A percentile compares a stretch with the other conserved stretches of the same genome.
phyloP scores from a whole-genome alignment of 2,888 invertebrate species.

The Sepioteuthis lessoniana region DNA sequence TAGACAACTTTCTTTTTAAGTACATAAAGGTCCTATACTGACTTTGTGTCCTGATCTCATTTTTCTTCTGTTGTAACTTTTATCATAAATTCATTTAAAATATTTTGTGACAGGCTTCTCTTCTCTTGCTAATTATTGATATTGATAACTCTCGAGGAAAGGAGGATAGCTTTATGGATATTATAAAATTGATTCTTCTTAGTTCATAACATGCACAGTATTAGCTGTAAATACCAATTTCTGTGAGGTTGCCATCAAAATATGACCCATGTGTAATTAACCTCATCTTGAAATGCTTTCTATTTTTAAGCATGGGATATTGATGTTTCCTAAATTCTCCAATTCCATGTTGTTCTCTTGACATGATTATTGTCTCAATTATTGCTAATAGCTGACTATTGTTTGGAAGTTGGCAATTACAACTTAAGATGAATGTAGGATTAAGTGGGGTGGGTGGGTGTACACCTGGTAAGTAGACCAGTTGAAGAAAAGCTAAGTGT shows the following conservation, averaged over 20 bases:
- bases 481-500: background rate
- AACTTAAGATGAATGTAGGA: background rate
- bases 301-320: slow-evolving; percentile 40
- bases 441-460: background rate
- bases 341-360: slow-evolving; percentile 1
- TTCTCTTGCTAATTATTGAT: background rate
- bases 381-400: slow-evolving; percentile 43
- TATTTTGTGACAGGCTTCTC: background rate
- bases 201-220: background rate
- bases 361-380: slow-evolving; percentile 40
- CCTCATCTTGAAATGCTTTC: background rate
- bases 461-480: background rate
- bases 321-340: slow-evolving; percentile 14
- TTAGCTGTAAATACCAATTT: background rate
- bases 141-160: background rate
- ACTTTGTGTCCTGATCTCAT: background rate
- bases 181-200: background rate
- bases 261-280: slow-evolving; percentile 33
- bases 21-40: background rate
- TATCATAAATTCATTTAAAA: background rate
- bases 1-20: background rate
- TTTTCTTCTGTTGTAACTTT: background rate
- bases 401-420: slow-evolving; percentile 44
- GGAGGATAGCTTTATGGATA: background rate
- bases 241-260: background rate